These are phyloP conservation scores for Oxyruncus cristatus DNA, from an alignment of 2,113 vertebrate species.

Conservation along the genomic window DNA sequence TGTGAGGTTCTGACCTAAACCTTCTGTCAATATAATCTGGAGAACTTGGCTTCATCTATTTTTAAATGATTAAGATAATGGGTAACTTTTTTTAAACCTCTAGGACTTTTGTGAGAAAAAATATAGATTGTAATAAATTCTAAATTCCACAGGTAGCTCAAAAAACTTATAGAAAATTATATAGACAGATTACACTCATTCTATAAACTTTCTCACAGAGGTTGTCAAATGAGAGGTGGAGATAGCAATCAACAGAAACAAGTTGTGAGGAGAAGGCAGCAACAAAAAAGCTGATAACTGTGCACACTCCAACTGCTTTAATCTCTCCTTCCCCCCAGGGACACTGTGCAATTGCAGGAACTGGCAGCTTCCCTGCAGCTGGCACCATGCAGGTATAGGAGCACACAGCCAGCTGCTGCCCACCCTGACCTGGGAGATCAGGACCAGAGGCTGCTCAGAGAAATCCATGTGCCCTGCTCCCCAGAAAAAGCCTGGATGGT, in stretches of 20 bases:
- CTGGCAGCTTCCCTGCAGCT: not conserved
- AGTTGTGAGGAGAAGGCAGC: not conserved
- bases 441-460: not conserved
- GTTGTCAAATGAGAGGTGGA: not conserved
- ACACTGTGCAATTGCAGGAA: not conserved
- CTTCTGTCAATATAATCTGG: not conserved
- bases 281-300: not conserved
- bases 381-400: not conserved
- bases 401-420: not conserved
- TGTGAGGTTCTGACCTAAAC: not conserved
- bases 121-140: not conserved
- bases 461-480: accelerated
- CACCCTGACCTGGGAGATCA: accelerated
- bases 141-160: not conserved
- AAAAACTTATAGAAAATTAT: not conserved
- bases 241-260: not conserved
- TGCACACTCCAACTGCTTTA: not conserved
- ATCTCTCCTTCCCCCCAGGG: not conserved
- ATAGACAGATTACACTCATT: not conserved
- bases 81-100: not conserved
- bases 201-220: not conserved
- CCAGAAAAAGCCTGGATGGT: not conserved
- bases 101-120: not conserved
- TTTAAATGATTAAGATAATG: not conserved
- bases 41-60: not conserved